Conservation (phyloP, 1,140 invertebrate species). For the Drosophila pallidifrons region DNA sequence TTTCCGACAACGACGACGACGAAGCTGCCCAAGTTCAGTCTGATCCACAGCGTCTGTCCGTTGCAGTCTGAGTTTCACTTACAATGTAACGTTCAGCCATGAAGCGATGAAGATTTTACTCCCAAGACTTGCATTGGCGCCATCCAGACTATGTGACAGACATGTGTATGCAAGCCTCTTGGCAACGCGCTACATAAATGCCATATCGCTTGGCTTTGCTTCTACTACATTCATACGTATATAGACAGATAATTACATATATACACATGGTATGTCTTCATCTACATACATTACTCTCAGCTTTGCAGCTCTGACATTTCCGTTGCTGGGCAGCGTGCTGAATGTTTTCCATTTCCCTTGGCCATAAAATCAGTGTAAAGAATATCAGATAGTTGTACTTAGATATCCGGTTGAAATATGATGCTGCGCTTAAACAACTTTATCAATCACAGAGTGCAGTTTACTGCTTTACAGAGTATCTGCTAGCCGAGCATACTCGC, state of each 20-base stretch:
- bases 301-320: constrained; percentile 14
- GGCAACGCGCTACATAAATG: constrained; percentile 9
- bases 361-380: background rate
- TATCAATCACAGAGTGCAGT: background rate
- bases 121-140: constrained; percentile 12
- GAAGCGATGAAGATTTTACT: constrained; percentile 43
- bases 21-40: constrained; percentile 3
- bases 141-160: background rate
- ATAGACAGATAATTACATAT: background rate
- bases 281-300: background rate
- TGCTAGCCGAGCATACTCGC: background rate
- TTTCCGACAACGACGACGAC: background rate
- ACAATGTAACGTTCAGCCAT: constrained; percentile 28
- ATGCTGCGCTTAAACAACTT: background rate
- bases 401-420: too few species aligned
- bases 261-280: too few species aligned
- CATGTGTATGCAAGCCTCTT: too few species aligned
- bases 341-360: background rate
- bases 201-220: constrained; percentile 1
- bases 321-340: background rate
- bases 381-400: background rate
- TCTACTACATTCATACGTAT: constrained; percentile 4
- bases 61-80: constrained; percentile 8
- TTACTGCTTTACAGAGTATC: background rate
- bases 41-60: background rate